Evolutionary conservation across 2,888 invertebrate species (phyloP).

Genomic region (Lasioglossum lativentre): DNA sequence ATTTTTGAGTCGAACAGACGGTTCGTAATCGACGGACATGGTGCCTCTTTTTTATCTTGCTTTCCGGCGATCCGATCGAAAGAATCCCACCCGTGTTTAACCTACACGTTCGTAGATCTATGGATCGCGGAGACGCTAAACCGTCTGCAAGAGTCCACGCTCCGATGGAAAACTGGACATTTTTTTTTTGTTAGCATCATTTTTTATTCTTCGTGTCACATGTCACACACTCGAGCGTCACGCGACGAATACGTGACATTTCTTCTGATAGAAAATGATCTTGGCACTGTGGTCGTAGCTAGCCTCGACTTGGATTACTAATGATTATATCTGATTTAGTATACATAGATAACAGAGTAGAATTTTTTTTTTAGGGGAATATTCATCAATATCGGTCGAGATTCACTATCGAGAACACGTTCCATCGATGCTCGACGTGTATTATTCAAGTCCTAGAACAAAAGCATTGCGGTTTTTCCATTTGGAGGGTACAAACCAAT

Average conservation of each 20-base stretch:
- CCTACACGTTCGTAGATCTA: too few species aligned
- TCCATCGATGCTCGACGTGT: not conserved
- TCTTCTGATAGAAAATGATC: not conserved
- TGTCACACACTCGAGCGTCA: not conserved
- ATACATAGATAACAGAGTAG: not conserved
- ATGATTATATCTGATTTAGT: not conserved
- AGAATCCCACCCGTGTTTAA: not conserved
- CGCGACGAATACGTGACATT: conserved; percentile 7
- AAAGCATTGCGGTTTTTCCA: not conserved
- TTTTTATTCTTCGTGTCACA: not conserved
- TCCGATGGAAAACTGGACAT: too few species aligned
- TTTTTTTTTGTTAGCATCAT: not conserved
- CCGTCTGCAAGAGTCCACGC: not conserved
- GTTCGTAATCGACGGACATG: conserved; percentile 28
- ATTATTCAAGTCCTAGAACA: not conserved
- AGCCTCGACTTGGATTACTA: not conserved
- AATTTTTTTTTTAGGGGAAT: not conserved
- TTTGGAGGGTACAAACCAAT: not conserved
- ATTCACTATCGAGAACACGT: not conserved
- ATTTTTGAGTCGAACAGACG: conserved; percentile 20
- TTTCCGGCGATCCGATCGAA: not conserved
- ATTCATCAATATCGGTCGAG: not conserved
- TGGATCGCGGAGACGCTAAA: not conserved
- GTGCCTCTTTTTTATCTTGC: not conserved
- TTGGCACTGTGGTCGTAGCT: not conserved